Conservation (phyloP, 2,113 vertebrate species). For the Macaca mulatta region DNA sequence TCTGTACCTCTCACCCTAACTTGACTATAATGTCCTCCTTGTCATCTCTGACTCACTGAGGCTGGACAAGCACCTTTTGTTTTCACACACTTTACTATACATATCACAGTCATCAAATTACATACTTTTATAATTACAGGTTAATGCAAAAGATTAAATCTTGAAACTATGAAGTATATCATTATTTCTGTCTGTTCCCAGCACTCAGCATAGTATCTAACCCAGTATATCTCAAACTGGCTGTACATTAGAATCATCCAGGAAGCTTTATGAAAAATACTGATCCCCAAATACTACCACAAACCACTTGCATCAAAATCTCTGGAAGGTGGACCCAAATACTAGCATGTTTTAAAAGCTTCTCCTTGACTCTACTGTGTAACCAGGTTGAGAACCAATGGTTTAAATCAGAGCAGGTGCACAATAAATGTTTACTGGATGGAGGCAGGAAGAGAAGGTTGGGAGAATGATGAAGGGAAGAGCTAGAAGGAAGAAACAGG, state of each 20-base stretch:
- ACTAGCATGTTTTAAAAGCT: slow-evolving; percentile 15
- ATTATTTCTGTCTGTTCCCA: slow-evolving; percentile 43
- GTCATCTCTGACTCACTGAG: slow-evolving; percentile 5
- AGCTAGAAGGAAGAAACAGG: neutral
- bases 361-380: neutral
- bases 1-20: neutral
- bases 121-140: slow-evolving; percentile 47
- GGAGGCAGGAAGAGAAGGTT: neutral
- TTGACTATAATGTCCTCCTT: neutral
- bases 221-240: neutral
- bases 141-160: slow-evolving; percentile 41
- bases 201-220: slow-evolving; percentile 22
- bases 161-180: neutral
- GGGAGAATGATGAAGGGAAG: neutral
- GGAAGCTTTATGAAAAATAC: slow-evolving; percentile 40
- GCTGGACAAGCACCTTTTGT: neutral
- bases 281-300: neutral
- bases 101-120: slow-evolving; percentile 20
- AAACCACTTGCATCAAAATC: neutral
- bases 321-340: neutral
- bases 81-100: neutral
- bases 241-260: neutral
- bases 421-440: neutral
- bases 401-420: slow-evolving; percentile 22
- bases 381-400: neutral